A percentile compares a stretch with the other conserved stretches of the same genome.
These are phyloP conservation scores for Cardiocondyla obscurior DNA, from an alignment of 1,140 invertebrate species.

Conservation along the genomic window DNA sequence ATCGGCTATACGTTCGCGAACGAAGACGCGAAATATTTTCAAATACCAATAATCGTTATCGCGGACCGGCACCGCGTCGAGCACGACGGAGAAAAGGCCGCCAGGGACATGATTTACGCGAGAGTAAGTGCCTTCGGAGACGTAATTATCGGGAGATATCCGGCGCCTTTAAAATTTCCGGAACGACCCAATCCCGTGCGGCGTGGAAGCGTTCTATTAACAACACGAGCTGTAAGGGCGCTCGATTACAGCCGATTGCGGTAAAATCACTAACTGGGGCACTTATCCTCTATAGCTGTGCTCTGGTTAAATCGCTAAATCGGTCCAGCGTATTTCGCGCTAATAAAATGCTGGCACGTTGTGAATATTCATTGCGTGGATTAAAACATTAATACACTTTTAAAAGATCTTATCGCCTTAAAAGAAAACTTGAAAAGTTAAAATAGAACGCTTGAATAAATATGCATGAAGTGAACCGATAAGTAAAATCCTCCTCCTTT, in stretches of 20 bases:
- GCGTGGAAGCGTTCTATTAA: conserved; percentile 44
- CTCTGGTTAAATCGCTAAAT: background rate
- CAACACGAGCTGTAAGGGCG: conserved; percentile 45
- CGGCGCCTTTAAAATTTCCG: background rate
- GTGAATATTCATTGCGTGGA: background rate
- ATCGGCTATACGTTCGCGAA: conserved; percentile 7
- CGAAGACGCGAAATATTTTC: conserved; percentile 37
- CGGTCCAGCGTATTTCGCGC: background rate
- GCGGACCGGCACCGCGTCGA: background rate
- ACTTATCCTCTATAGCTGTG: conserved; percentile 12
- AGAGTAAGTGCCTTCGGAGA: conserved; percentile 9
- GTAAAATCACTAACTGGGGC: conserved; percentile 15
- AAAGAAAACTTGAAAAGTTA: background rate
- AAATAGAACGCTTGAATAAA: background rate
- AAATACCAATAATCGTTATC: conserved; percentile 66
- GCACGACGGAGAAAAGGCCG: background rate
- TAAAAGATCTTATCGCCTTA: background rate
- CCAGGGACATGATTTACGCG: conserved; percentile 4
- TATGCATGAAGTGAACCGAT: too few relatives aligned
- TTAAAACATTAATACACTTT: background rate
- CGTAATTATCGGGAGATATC: conserved; percentile 39
- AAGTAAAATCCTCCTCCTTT: too few relatives aligned
- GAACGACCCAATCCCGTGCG: conserved; percentile 23
- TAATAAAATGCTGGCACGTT: background rate
- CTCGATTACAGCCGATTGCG: background rate